Conservation (phyloP, 1,140 invertebrate genomes). For the Brachionus calyciflorus region DNA sequence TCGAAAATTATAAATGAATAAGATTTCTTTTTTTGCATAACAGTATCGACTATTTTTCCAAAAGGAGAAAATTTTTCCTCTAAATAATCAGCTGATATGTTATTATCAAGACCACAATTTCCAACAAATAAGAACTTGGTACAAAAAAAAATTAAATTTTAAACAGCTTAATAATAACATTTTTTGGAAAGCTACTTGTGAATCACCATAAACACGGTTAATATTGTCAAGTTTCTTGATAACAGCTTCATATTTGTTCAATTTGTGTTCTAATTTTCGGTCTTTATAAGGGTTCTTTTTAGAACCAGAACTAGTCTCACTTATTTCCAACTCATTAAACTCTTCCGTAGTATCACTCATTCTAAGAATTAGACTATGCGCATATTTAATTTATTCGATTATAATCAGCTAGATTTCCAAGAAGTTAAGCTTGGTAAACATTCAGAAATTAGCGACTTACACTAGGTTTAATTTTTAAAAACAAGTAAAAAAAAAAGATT, state of each 20-base stretch:
- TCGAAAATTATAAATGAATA: conserved; percentile 38
- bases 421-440: conserved; percentile 34
- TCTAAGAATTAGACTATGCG: not conserved
- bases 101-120: conserved; percentile 33
- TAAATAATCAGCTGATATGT: conserved; percentile 25
- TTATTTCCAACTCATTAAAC: not conserved
- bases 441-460: too few relatives aligned
- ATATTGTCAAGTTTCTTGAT: conserved; percentile 37
- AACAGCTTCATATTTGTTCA: conserved; percentile 44
- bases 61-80: conserved; percentile 19
- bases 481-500: not conserved
- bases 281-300: not conserved
- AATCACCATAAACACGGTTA: not conserved
- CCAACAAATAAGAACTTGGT: conserved; percentile 47
- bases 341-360: not conserved
- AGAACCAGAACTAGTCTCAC: not conserved
- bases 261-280: conserved; percentile 21
- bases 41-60: conserved; percentile 31
- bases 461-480: too few relatives aligned
- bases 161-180: too few relatives aligned
- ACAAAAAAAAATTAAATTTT: too few relatives aligned
- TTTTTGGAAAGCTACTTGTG: conserved; percentile 37
- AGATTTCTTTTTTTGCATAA: conserved; percentile 30
- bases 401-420: not conserved
- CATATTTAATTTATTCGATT: not conserved